Conservation (phyloP, 2,113 vertebrate species). For the Microcebus ravelobensis region DNA sequence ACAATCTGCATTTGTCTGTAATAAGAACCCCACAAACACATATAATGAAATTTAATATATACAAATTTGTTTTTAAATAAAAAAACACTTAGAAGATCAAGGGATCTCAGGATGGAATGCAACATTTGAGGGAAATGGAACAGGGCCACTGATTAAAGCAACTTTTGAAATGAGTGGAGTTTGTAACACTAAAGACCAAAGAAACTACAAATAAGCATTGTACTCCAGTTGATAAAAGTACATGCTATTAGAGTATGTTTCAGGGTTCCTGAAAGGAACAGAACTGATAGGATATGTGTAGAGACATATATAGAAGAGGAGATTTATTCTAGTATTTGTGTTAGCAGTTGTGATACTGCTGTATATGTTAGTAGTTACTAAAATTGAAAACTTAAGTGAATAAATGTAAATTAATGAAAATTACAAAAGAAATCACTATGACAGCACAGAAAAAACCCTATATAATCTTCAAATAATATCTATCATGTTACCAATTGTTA, state of each 20-base stretch:
- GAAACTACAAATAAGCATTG: neutral
- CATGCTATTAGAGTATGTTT: neutral
- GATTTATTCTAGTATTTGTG: neutral
- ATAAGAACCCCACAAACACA: neutral
- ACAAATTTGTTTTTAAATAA: neutral
- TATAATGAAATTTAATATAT: neutral
- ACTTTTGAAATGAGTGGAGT: neutral
- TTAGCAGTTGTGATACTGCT: neutral
- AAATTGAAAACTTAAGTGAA: neutral
- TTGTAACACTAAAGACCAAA: neutral
- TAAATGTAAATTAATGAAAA: constrained; percentile 49
- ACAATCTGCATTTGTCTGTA: neutral
- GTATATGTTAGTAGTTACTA: neutral
- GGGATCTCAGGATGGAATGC: neutral
- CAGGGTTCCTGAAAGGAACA: neutral
- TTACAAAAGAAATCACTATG: neutral
- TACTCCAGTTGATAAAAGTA: neutral
- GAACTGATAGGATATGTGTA: neutral
- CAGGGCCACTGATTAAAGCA: neutral
- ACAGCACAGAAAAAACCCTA: neutral
- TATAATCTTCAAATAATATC: neutral
- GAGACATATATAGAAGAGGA: neutral
- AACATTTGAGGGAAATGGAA: neutral
- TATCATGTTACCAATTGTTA: neutral
- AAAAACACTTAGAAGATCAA: neutral